Percentiles rank a stretch among this genome's conserved stretches.
Conservation (phyloP, 2,888 invertebrate genomes). For the Lordiphosa andalusiaca region DNA sequence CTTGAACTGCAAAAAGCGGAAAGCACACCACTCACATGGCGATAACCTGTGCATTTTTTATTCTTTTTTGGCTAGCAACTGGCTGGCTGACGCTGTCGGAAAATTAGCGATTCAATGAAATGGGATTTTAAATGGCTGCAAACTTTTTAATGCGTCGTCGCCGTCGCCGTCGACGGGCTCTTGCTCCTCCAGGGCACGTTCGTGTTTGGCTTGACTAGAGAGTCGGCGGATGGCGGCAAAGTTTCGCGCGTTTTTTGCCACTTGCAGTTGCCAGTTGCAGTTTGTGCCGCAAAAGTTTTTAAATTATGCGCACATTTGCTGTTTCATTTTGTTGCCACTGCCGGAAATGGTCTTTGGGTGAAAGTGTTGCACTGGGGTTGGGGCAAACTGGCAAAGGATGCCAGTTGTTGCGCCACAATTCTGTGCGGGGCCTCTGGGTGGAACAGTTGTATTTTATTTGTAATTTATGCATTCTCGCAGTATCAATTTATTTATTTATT, state of each 20-base stretch:
- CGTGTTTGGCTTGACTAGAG: conserved; percentile 31
- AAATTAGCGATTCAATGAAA: conserved; percentile 78
- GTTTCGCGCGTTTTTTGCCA: conserved; percentile 59
- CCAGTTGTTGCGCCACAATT: conserved; percentile 59
- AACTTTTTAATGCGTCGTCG: conserved; percentile 72
- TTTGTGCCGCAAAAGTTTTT: conserved; percentile 67
- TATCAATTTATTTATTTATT: conserved; percentile 74
- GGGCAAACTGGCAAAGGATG: conserved; percentile 15
- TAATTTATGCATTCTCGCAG: conserved; percentile 57
- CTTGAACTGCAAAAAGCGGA: conserved; percentile 33
- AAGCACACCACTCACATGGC: conserved; percentile 1
- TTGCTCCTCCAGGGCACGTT: conserved; percentile 34
- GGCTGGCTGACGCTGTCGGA: conserved; percentile 54
- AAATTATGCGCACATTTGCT: conserved; percentile 73
- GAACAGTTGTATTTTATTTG: conserved; percentile 25
- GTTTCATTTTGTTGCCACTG: conserved; percentile 48
- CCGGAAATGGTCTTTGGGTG: conserved; percentile 73
- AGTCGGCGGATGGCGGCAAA: conserved; percentile 49
- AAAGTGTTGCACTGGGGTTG: conserved; percentile 65
- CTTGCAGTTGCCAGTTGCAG: conserved; percentile 49
- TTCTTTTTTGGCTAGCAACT: conserved; percentile 38
- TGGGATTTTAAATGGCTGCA: conserved; percentile 77
- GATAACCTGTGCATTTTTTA: conserved; percentile 13
- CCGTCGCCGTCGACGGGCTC: conserved; percentile 8
- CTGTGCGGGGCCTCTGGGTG: conserved; percentile 19